A percentile compares a stretch with the other conserved stretches of the same genome.
Conservation (phyloP, 2,888 invertebrate genomes). For the Aproaerema taeniolella region DNA sequence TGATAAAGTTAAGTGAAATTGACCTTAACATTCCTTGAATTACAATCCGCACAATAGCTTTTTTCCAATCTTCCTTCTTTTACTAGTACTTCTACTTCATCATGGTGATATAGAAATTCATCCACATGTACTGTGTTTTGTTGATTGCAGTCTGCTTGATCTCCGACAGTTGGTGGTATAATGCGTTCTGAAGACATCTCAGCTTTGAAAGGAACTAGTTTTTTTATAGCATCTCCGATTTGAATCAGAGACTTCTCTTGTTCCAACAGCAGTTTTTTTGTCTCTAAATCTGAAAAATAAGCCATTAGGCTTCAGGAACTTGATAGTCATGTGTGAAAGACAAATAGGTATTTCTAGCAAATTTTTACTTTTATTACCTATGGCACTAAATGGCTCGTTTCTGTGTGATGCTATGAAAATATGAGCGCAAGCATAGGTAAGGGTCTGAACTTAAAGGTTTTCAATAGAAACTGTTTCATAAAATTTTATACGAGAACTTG, state of each 20-base stretch:
- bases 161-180: slow-evolving; percentile 53
- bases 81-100: slow-evolving; percentile 69
- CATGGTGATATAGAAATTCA: slow-evolving; percentile 83
- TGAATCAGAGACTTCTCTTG: slow-evolving; percentile 44
- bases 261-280: slow-evolving; percentile 35
- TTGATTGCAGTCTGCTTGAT: slow-evolving; percentile 73
- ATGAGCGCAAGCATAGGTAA: background rate
- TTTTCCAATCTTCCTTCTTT: slow-evolving; percentile 48
- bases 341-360: background rate
- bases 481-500: too few species aligned
- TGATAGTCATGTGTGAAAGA: too few species aligned
- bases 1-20: too few species aligned
- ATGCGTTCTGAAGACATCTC: slow-evolving; percentile 59
- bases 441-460: too few species aligned
- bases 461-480: too few species aligned
- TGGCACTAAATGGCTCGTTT: too few species aligned
- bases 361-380: background rate
- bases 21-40: slow-evolving; percentile 53
- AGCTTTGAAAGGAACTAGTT: slow-evolving; percentile 54
- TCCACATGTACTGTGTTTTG: slow-evolving; percentile 80
- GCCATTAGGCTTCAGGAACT: too few species aligned
- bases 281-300: slow-evolving; percentile 44
- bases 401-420: too few species aligned
- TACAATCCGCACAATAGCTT: slow-evolving; percentile 56
- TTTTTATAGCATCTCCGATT: slow-evolving; percentile 51